Percentiles rank a stretch among this genome's conserved stretches.
Evolutionary conservation across 2,797 vertebrate genomes (phyloP).

Genomic region (Tarsius wallacei): DNA sequence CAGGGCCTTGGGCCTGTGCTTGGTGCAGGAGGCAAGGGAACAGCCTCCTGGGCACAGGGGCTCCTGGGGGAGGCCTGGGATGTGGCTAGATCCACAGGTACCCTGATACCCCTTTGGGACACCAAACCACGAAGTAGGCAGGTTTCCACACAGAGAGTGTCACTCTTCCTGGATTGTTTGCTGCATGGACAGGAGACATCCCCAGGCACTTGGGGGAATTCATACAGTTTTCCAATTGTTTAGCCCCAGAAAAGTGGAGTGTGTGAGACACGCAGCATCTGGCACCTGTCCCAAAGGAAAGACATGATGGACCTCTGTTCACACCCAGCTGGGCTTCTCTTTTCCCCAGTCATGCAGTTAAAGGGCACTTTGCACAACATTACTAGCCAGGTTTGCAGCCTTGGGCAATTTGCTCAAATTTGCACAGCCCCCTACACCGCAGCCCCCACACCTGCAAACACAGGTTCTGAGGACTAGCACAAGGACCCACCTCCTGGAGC

Average conservation of each 20-base stretch:
- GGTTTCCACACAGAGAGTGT: too few relatives aligned
- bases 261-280: background rate
- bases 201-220: background rate
- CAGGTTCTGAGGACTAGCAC: background rate
- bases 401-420: too few relatives aligned
- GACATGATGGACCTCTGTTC: rapidly evolving
- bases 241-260: too few relatives aligned
- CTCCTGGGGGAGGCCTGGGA: too few relatives aligned
- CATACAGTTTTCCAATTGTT: background rate
- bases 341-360: background rate
- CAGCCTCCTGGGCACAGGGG: background rate
- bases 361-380: background rate
- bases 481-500: rapidly evolving
- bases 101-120: too few relatives aligned
- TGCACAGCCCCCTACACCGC: too few relatives aligned
- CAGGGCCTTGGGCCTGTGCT: too few relatives aligned
- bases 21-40: background rate
- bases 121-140: background rate
- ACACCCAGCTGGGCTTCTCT: background rate
- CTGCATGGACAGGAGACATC: too few relatives aligned
- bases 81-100: background rate
- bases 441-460: too few relatives aligned
- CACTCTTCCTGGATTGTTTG: too few relatives aligned
- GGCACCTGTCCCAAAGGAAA: background rate
- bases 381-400: too few relatives aligned